Evolutionary conservation across 2,797 vertebrate genomes (phyloP), one percentile per base, ranked within the genome.

Genomic region (Manis crassicaudata): DNA sequence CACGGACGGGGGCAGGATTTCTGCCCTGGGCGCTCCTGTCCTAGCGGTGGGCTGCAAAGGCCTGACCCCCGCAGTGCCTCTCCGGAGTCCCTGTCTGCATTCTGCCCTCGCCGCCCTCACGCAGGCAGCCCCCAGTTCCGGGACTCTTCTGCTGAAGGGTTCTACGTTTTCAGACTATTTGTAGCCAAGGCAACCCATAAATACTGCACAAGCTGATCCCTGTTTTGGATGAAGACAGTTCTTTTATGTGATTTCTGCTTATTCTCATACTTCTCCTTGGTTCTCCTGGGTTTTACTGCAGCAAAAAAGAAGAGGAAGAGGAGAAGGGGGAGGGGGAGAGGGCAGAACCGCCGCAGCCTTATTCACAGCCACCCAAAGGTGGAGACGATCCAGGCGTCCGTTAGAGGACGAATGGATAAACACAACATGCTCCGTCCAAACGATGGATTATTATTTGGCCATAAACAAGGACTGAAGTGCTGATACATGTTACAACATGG

Each of bases 1-100:
- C n/a, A 3, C 0, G 1, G 1, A 4, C 3, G 23, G 23, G 40
- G 83, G 43, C 14, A 29, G 18, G 23, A 27, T 43, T 23, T 80
- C 80, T 62, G 29, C 25, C n/a, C 56, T 43, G 50, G 62, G 12
- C 1, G 3, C 88, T 68, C 32, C 9, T 46, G 4, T 65, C 1
- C 3, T 23, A n/a, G 40, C 11, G 3, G 25, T 16, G 25, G 70
- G 62, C 58, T 56, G 50, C 8, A 37, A 75, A 40, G 50, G 17
- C 40, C 16, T 0, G 23, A 35, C 40, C 27, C 50, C n/a, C 8
- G 2, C 29, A 3, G 2, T 0, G 35, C 54, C 35, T 43, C 54
- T 32, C 35, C 14, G 9, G 2, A 35, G 4, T 4, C 46, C 29
- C 7, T 2, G 35, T n/a, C 8, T 43, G 46, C n/a, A 1, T 6